phyloP scores from a whole-genome alignment of 2,797 vertebrate genomes.

The Amblyopsis hoosieri region DNA sequence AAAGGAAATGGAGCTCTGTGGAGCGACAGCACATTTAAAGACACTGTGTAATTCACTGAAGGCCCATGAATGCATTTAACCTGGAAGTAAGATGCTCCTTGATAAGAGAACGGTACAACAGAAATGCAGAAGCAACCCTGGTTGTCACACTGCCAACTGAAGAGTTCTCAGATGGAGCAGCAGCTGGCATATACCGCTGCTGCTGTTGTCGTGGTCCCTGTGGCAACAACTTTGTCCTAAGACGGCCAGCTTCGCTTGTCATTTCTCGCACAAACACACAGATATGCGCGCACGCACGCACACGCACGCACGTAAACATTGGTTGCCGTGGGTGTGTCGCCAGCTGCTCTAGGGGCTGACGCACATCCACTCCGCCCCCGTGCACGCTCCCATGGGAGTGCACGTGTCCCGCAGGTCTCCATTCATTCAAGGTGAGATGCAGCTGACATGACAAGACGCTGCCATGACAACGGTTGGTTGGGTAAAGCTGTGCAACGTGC shows the following conservation, averaged over 20 bases:
- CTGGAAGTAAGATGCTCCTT: slow-evolving; percentile 6
- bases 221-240: slow-evolving; percentile 42
- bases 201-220: slow-evolving; percentile 42
- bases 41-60: neutral
- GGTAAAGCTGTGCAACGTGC: slow-evolving; percentile 59
- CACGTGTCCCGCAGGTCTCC: slow-evolving; percentile 63
- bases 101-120: neutral
- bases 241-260: slow-evolving; percentile 34
- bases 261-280: slow-evolving; percentile 53
- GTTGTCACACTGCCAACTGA: slow-evolving; percentile 6
- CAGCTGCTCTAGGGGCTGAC: slow-evolving; percentile 64
- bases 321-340: slow-evolving; percentile 69
- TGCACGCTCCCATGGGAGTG: slow-evolving; percentile 38
- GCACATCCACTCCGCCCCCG: slow-evolving; percentile 60
- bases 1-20: no score
- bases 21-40: neutral
- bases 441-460: slow-evolving; percentile 72
- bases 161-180: slow-evolving; percentile 28
- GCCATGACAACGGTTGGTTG: slow-evolving; percentile 74
- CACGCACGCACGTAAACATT: slow-evolving; percentile 39
- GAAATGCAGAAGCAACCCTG: neutral
- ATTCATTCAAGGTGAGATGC: slow-evolving; percentile 76
- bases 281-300: slow-evolving; percentile 13
- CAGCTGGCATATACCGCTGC: slow-evolving; percentile 42
- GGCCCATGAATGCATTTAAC: neutral